A percentile compares a stretch with the other conserved stretches of the same genome.
Evolutionary conservation across 2,113 vertebrate species (phyloP).

Genomic region (Balaeniceps rex): DNA sequence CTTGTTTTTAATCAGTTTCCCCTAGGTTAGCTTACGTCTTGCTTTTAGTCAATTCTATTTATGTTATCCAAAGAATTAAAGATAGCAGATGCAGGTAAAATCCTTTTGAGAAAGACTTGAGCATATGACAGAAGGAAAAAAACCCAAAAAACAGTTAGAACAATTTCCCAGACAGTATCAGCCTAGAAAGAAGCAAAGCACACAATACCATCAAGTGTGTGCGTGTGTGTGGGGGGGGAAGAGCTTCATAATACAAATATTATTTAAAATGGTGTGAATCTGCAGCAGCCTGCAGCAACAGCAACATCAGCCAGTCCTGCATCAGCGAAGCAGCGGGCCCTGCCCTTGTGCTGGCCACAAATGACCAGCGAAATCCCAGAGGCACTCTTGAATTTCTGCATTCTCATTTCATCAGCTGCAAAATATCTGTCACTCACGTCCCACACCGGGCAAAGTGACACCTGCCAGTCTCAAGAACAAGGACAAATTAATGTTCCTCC

Average conservation of each 20-base stretch:
- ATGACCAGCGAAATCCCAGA: slow-evolving; percentile 94
- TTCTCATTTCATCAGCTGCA: slow-evolving; percentile 90
- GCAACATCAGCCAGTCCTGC: slow-evolving; percentile 43
- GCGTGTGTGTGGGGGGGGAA: neutral
- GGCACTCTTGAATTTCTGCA: slow-evolving; percentile 94
- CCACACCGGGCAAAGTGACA: slow-evolving; percentile 90
- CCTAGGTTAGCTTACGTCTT: neutral
- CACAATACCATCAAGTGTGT: slow-evolving; percentile 32
- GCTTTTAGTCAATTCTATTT: slow-evolving; percentile 16
- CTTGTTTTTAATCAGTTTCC: slow-evolving; percentile 1
- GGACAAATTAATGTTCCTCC: slow-evolving; percentile 81
- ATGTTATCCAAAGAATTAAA: neutral
- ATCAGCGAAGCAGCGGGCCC: slow-evolving; percentile 78
- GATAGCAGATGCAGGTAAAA: slow-evolving; percentile 52
- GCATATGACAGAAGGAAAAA: neutral
- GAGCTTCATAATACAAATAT: slow-evolving; percentile 64
- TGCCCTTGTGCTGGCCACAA: slow-evolving; percentile 90
- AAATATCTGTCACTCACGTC: slow-evolving; percentile 84
- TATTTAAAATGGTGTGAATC: slow-evolving; percentile 58
- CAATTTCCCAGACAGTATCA: slow-evolving; percentile 27
- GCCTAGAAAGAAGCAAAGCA: slow-evolving; percentile 2
- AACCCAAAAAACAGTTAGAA: slow-evolving; percentile 36
- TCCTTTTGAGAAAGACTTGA: slow-evolving; percentile 41
- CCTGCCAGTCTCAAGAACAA: slow-evolving; percentile 97
- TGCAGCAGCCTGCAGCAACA: slow-evolving; percentile 44